Conservation (phyloP, 2,888 invertebrate species). For the Lithophane socia region DNA sequence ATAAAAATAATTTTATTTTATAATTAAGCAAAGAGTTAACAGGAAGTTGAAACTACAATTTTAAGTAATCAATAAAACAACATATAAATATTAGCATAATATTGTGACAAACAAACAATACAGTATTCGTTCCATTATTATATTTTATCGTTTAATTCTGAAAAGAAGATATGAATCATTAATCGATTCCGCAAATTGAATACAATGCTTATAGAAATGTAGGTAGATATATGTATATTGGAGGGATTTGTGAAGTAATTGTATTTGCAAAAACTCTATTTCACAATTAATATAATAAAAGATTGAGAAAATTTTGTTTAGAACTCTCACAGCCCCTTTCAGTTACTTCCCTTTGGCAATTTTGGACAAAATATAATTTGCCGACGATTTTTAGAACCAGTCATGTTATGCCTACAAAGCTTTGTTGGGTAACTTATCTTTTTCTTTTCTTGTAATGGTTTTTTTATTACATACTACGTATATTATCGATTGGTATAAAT, state of each 20-base stretch:
- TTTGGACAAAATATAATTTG: neutral
- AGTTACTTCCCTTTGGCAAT: neutral
- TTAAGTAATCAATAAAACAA: neutral
- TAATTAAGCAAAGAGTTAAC: neutral
- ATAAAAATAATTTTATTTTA: no score
- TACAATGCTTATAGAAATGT: slow-evolving; percentile 10
- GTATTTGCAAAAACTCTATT: neutral
- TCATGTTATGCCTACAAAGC: neutral
- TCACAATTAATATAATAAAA: neutral
- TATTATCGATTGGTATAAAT: slow-evolving; percentile 1
- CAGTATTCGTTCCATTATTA: neutral
- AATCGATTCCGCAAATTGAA: slow-evolving; percentile 41
- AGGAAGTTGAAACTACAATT: neutral
- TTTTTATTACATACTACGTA: neutral
- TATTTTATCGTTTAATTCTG: slow-evolving; percentile 41
- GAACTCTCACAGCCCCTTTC: neutral
- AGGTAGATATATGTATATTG: neutral
- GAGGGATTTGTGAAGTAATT: neutral
- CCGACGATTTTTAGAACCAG: neutral
- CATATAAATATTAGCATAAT: no score
- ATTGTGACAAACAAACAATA: slow-evolving; percentile 30
- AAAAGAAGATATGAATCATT: slow-evolving; percentile 52
- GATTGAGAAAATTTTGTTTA: neutral
- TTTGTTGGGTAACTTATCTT: neutral
- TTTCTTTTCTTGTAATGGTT: neutral